These are phyloP conservation scores for Eristalis arbustorum DNA, from an alignment of 2,888 invertebrate genomes.

Conservation along the genomic window DNA sequence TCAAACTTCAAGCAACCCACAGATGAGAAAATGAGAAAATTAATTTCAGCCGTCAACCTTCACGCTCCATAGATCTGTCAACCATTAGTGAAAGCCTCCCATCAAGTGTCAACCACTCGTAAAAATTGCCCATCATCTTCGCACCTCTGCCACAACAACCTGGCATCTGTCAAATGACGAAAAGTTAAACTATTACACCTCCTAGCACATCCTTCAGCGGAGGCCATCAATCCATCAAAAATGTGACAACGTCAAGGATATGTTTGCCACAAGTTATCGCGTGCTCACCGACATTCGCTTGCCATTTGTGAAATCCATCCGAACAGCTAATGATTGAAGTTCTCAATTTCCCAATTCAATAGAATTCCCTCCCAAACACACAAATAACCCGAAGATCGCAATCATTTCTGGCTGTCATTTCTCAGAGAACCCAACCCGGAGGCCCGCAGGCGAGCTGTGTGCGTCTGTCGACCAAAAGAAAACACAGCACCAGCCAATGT, in stretches of 20 bases:
- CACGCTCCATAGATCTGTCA: too few relatives aligned
- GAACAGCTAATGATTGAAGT: slow-evolving; percentile 38
- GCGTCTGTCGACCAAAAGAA: background rate
- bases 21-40: too few relatives aligned
- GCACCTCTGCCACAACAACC: too few relatives aligned
- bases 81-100: too few relatives aligned
- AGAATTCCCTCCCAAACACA: background rate
- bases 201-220: too few relatives aligned
- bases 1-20: too few relatives aligned
- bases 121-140: too few relatives aligned
- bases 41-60: too few relatives aligned
- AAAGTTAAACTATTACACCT: background rate
- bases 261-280: background rate
- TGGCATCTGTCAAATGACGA: background rate
- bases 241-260: background rate
- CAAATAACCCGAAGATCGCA: slow-evolving; percentile 34
- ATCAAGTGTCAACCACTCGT: too few relatives aligned
- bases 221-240: background rate
- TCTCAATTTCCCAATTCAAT: slow-evolving; percentile 46
- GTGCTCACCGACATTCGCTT: background rate
- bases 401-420: slow-evolving; percentile 34
- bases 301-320: background rate
- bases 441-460: slow-evolving; percentile 9
- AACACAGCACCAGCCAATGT: background rate
- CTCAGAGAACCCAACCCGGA: slow-evolving; percentile 13